Evolutionary conservation across 2,113 vertebrate genomes (phyloP).

Genomic region (Merops nubicus): DNA sequence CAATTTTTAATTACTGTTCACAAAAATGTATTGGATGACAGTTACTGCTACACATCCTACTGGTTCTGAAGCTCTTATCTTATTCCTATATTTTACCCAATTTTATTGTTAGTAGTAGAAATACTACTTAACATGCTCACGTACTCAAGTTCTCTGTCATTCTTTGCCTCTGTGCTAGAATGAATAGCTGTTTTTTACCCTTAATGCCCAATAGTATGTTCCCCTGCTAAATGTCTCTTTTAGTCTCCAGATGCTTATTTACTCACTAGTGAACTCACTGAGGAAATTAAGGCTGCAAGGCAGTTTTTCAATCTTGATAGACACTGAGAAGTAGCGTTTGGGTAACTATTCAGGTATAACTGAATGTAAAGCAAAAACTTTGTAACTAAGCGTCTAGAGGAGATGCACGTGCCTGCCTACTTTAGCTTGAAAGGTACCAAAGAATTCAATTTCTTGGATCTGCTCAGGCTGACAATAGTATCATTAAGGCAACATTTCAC

Average conservation of each 20-base stretch:
- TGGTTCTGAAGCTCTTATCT: background rate
- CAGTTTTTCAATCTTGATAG: background rate
- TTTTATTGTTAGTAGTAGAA: background rate
- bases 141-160: background rate
- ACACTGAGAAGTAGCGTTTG: background rate
- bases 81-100: background rate
- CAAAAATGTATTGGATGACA: background rate
- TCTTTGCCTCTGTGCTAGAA: background rate
- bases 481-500: background rate
- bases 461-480: background rate
- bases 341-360: background rate
- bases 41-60: background rate
- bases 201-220: background rate
- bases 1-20: background rate
- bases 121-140: background rate
- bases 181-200: background rate
- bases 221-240: background rate
- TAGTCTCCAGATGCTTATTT: background rate
- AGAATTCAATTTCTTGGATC: background rate
- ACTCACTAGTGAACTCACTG: background rate
- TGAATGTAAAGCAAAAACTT: background rate
- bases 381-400: background rate
- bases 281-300: constrained; percentile 4
- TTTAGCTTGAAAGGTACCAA: background rate
- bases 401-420: background rate